These are phyloP conservation scores for Argyra leucocephala DNA, from an alignment of 2,888 invertebrate genomes.

Conservation along the genomic window DNA sequence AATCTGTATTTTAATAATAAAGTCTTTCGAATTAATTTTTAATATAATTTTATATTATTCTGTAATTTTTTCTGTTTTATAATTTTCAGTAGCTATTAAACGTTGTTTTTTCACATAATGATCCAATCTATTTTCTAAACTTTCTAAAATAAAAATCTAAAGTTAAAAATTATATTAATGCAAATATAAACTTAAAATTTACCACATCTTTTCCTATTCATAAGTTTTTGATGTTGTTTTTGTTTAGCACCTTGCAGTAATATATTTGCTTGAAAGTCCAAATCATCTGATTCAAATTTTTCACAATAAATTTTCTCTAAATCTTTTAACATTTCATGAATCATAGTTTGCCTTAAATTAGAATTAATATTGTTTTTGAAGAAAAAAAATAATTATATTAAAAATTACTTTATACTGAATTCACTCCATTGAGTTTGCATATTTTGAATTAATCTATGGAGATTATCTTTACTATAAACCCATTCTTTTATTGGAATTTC, in stretches of 20 bases:
- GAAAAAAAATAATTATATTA: not conserved
- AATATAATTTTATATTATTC: too few relatives aligned
- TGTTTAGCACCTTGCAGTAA: constrained; percentile 59
- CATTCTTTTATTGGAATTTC: constrained; percentile 44
- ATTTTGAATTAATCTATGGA: constrained; percentile 52
- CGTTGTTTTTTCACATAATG: constrained; percentile 63
- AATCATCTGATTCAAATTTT: constrained; percentile 23
- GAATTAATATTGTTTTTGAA: constrained; percentile 8
- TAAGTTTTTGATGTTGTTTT: constrained; percentile 61
- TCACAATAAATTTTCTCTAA: constrained; percentile 38
- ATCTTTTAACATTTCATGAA: constrained; percentile 47
- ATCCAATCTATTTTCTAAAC: constrained; percentile 68
- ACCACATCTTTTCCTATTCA: constrained; percentile 72
- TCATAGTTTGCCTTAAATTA: constrained; percentile 47
- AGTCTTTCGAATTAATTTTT: too few relatives aligned
- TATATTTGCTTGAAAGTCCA: constrained; percentile 48
- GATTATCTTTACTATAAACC: constrained; percentile 50
- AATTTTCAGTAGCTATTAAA: constrained; percentile 28
- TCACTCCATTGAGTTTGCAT: constrained; percentile 69
- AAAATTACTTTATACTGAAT: constrained; percentile 57
- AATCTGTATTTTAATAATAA: too few relatives aligned
- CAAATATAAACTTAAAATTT: constrained; percentile 37
- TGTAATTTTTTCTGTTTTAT: not conserved
- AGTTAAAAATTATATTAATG: constrained; percentile 12
- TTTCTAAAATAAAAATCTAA: constrained; percentile 53